Evolutionary conservation across 2,113 vertebrate species (phyloP), one percentile per base, ranked within the genome.

Genomic region (Electrona antarctica): DNA sequence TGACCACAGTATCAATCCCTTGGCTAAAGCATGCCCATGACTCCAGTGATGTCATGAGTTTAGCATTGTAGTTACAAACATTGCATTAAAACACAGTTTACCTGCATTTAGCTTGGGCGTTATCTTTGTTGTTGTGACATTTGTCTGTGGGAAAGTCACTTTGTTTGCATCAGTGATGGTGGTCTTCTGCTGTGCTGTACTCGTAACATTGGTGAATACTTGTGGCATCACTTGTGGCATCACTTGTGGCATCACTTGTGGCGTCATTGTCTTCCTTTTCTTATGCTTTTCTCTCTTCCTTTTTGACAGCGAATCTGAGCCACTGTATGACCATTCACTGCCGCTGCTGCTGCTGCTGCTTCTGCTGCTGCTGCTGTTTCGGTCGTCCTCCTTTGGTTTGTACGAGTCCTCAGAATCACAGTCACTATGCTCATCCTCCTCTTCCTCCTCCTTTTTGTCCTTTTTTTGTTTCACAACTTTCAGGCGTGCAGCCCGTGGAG

Each of bases 241-340:
- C 28, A 29, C n/a, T 33, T 7, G 21, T 21, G 21, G 21, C 21
- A 21, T 49, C 45, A 10, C 52, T 57, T 41, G 41, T 7, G 47
- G 15, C 4, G 0, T 6, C 8, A 47, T 77, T 6, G 10, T 46
- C n/a, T 9, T 49, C 0, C 4, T 0, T 29, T n/a, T 47, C 2
- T 6, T 50, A 9, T 6, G 2, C 6, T 12, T 8, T 73, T 67
- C 78, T 48, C 55, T 88, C 33, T 60, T 79, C 46, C 76, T 88
- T 0, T 61, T 79, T 10, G 60, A 49, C 6, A n/a, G 0, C 7
- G 29, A 9, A 1, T 59, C 57, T 10, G 1, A 21, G 33, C 33
- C 33, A 41, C 33, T 41, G 8, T 54, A 0, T 0, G 41, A 60
- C 61, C 1, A 41, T 41, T 41, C 33, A 6, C 5, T 41, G 33